Evolutionary conservation across 2,113 vertebrate genomes (phyloP).

Genomic region (Upupa epops): DNA sequence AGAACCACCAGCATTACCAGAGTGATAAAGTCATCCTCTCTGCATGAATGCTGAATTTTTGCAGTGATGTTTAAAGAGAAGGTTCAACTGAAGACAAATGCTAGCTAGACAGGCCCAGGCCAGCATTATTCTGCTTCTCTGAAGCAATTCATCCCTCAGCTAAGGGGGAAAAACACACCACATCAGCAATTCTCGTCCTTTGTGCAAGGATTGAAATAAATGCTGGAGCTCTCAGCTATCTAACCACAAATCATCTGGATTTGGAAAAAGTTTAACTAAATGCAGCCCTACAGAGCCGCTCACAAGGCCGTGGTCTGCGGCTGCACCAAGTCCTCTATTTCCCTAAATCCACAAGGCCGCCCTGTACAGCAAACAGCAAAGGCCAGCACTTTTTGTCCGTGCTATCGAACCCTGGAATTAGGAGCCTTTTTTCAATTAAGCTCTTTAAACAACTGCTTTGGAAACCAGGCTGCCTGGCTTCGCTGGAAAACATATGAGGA

Average conservation of each 20-base stretch:
- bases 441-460: constrained; percentile 15
- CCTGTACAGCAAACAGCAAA: constrained; percentile 33
- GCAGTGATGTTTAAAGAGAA: neutral
- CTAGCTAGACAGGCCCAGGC: neutral
- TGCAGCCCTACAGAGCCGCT: neutral
- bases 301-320: constrained; percentile 76
- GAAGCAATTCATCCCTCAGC: neutral
- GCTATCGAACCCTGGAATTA: constrained; percentile 21
- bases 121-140: neutral
- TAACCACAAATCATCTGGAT: neutral
- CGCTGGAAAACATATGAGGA: neutral
- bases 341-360: constrained; percentile 36
- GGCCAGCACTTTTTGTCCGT: constrained; percentile 51
- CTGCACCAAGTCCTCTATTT: constrained; percentile 38
- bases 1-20: neutral
- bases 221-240: neutral
- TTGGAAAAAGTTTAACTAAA: neutral
- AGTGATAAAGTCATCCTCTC: neutral
- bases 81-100: neutral
- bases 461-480: neutral
- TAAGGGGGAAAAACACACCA: fast-evolving
- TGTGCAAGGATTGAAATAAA: neutral
- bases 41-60: neutral
- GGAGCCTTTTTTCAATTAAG: constrained; percentile 51
- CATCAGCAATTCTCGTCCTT: neutral